Conservation (phyloP, 64 coral and sea anemone species). For the Acropora yongei region DNA sequence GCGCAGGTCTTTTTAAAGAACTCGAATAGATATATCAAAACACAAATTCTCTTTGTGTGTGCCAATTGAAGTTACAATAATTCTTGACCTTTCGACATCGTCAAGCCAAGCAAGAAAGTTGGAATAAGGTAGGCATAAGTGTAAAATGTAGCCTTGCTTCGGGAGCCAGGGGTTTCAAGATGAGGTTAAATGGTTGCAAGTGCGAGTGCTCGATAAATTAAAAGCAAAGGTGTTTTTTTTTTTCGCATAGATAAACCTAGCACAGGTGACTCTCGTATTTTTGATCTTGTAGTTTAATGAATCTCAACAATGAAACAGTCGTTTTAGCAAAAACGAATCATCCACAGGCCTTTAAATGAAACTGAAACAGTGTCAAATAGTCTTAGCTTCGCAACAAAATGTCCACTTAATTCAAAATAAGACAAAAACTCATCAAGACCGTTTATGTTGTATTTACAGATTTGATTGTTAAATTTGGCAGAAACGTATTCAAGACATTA, state of each 20-base stretch:
- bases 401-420: neutral
- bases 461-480: neutral
- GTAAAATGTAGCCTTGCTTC: neutral
- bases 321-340: neutral
- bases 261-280: neutral
- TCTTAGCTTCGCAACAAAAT: neutral
- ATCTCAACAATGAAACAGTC: neutral
- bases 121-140: neutral
- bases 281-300: neutral
- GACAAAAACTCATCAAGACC: no score
- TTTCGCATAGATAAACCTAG: neutral
- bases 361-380: neutral
- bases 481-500: neutral
- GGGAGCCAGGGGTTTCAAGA: no score
- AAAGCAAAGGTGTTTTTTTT: neutral
- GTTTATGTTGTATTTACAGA: no score
- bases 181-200: neutral
- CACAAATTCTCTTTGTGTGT: no score
- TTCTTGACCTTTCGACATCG: constrained; percentile 27
- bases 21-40: no score
- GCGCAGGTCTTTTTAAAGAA: constrained; percentile 1
- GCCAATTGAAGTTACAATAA: neutral
- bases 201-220: neutral
- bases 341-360: neutral
- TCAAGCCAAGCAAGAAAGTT: neutral